phyloP scores from a whole-genome alignment of 2,888 invertebrate genomes.

The Drosophila neonasuta region DNA sequence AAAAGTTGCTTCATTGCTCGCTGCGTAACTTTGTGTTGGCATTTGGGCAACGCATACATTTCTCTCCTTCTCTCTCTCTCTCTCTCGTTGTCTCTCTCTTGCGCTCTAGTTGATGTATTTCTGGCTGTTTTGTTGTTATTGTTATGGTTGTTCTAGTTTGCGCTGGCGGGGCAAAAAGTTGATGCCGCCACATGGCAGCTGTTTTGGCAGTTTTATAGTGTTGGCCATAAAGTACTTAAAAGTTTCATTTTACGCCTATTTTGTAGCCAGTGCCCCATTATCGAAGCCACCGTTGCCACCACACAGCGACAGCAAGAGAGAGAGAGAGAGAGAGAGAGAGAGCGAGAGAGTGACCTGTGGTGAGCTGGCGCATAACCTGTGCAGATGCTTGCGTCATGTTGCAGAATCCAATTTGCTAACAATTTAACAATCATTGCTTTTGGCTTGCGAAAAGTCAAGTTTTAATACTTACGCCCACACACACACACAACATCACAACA shows the following conservation, averaged over 20 bases:
- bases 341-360: slow-evolving; percentile 48
- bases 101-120: slow-evolving; percentile 24
- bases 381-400: slow-evolving; percentile 40
- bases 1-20: slow-evolving; percentile 66
- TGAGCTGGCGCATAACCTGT: slow-evolving; percentile 40
- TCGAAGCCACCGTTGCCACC: slow-evolving; percentile 37
- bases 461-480: slow-evolving; percentile 21
- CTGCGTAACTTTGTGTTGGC: slow-evolving; percentile 51
- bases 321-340: slow-evolving; percentile 21
- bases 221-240: slow-evolving; percentile 78
- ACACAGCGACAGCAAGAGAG: slow-evolving; percentile 7
- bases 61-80: not conserved
- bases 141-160: slow-evolving; percentile 62
- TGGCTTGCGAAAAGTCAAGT: slow-evolving; percentile 55
- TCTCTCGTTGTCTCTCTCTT: not conserved
- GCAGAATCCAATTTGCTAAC: slow-evolving; percentile 73
- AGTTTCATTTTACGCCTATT: slow-evolving; percentile 80
- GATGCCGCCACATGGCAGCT: slow-evolving; percentile 72
- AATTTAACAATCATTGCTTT: slow-evolving; percentile 76
- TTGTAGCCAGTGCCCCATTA: slow-evolving; percentile 70
- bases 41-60: slow-evolving; percentile 42
- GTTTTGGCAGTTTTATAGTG: slow-evolving; percentile 76
- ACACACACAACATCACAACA: slow-evolving; percentile 8
- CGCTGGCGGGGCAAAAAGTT: slow-evolving; percentile 55
- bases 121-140: slow-evolving; percentile 26